Base-by-base conservation (phyloP, 2,888 invertebrate species). In the Phaedon cochleariae region DNA sequence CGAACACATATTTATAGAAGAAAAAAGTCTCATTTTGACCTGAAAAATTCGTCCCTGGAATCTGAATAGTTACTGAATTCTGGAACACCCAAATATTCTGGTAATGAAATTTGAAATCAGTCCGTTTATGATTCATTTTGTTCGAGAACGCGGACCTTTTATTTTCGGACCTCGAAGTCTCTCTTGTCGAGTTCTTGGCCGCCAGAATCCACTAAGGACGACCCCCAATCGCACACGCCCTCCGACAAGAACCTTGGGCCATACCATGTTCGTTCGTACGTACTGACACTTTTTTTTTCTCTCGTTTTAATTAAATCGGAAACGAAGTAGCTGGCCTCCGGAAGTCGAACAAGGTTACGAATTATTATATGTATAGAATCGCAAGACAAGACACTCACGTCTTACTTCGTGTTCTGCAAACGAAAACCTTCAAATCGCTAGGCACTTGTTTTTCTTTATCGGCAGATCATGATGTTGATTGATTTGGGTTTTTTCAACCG, bases 291-390 rank as follows among this genome's bases (percentile, higher is more conserved):
- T 70, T 69, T 70, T 62, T 65, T 59, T 59, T 64, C 53, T 64
- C 65, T 68, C 57, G 64, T 73, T 77, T 75, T 77, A 78, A 79
- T 79, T 76, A 75, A 79, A 79, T 79, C 79, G 79, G 79, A 79
- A 79, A 78, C 76, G 69, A 74, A 79, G 77, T 74, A 70, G 79
- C 72, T 77, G 79, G 76, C 79, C 79, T 79, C 79, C 78, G 79
- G 79, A 79, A 79, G 75, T 79, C 76, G 78, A 73, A 78, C 79
- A 76, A 79, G 79, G 79, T 71, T 73, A 70, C 59, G 68, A 66
- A 73, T 65, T 68, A 62, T 59, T 63, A n/a, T n/a, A n/a, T n/a
- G n/a, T n/a, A n/a, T n/a, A 64, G 62, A 64, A 69, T 60, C 61
- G 49, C 57, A 54, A 66, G 29, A 48, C 62, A 26, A n/a, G n/a